A percentile compares a stretch with the other conserved stretches of the same genome.
Conservation (phyloP, 1,140 invertebrate species). For the Achroia grisella region DNA sequence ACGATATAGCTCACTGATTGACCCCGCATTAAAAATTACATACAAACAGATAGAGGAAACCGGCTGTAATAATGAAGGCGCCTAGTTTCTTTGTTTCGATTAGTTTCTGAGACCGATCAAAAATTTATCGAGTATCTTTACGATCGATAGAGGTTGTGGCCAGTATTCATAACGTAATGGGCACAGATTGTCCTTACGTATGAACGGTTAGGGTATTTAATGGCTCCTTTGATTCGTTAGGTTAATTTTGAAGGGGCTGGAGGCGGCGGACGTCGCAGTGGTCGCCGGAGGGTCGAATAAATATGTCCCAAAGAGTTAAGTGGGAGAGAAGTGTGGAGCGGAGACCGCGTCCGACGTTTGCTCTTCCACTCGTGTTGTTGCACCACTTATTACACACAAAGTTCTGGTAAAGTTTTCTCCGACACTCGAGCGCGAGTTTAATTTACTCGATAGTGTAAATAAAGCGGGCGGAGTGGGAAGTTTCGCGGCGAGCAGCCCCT, state of each 20-base stretch:
- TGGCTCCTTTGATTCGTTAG: constrained; percentile 59
- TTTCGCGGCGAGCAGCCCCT: constrained; percentile 54
- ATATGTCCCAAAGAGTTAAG: constrained; percentile 74
- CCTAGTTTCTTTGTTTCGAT: constrained; percentile 57
- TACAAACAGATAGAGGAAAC: constrained; percentile 60
- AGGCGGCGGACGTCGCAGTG: constrained; percentile 37
- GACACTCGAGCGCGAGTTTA: constrained; percentile 72
- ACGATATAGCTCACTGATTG: constrained; percentile 69
- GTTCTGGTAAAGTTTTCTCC: constrained; percentile 70
- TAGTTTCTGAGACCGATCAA: constrained; percentile 47
- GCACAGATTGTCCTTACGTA: constrained; percentile 26
- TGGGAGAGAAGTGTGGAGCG: constrained; percentile 64
- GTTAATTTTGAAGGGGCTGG: constrained; percentile 56
- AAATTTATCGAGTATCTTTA: constrained; percentile 43
- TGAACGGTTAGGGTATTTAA: constrained; percentile 36
- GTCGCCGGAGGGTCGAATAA: constrained; percentile 72
- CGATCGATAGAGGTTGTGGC: constrained; percentile 43
- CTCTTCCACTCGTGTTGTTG: constrained; percentile 72
- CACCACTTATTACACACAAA: constrained; percentile 74
- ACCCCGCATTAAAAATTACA: constrained; percentile 74
- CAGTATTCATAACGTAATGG: constrained; percentile 35
- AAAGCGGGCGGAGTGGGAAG: constrained; percentile 69
- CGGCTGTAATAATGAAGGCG: constrained; percentile 48
- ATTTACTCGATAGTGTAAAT: constrained; percentile 76
- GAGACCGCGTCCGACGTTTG: constrained; percentile 71